These are phyloP conservation scores for Pseudomyrmex gracilis DNA, from an alignment of 1,140 invertebrate species.

Conservation along the genomic window DNA sequence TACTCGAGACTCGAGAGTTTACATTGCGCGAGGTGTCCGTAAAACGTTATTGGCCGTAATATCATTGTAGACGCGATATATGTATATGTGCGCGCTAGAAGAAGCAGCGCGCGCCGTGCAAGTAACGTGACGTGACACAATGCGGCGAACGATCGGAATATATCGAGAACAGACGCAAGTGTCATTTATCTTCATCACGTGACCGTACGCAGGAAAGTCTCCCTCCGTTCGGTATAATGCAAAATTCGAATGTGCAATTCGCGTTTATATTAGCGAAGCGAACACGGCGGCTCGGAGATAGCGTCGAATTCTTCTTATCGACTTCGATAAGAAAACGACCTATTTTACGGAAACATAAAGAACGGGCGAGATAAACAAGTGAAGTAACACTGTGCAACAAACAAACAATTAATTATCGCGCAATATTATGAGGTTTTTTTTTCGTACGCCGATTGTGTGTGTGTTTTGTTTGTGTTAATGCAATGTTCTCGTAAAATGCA, in stretches of 20 bases:
- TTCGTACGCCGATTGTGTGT: not conserved
- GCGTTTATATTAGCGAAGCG: not conserved
- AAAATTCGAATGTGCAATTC: conserved; percentile 1
- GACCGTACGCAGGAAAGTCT: not conserved
- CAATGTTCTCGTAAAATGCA: conserved; percentile 9
- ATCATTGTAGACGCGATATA: conserved; percentile 40
- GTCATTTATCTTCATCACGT: conserved; percentile 20
- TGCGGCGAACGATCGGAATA: conserved; percentile 26
- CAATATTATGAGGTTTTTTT: not conserved
- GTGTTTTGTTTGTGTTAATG: conserved; percentile 13
- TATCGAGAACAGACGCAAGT: conserved; percentile 30
- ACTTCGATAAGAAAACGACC: not conserved
- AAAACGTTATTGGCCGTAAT: conserved; percentile 59
- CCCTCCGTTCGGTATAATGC: no score
- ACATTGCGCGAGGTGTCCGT: conserved; percentile 62
- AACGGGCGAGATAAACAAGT: not conserved
- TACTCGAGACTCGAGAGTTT: conserved; percentile 62
- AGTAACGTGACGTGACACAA: conserved; percentile 52
- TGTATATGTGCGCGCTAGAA: not conserved
- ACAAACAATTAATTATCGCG: conserved; percentile 23
- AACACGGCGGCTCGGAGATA: not conserved
- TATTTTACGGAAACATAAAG: not conserved
- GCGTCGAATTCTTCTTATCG: not conserved
- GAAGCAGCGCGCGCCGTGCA: not conserved
- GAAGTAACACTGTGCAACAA: not conserved